phyloP scores from a whole-genome alignment of 2,797 vertebrate genomes.

The Pseudotriccus pelzelni region DNA sequence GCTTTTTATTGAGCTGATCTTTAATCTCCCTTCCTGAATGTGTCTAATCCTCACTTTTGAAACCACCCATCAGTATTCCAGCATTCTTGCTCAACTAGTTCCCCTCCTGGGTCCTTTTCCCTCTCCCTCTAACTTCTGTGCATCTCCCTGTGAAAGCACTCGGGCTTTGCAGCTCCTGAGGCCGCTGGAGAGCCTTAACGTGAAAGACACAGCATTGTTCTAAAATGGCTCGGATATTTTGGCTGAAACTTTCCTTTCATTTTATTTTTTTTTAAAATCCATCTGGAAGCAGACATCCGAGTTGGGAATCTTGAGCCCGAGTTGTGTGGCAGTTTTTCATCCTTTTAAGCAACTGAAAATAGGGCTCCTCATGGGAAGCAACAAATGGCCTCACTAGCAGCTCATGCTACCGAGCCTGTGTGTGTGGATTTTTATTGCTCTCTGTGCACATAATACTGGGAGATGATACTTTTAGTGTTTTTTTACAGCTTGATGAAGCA shows the following conservation, averaged over 20 bases:
- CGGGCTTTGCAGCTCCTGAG: not conserved
- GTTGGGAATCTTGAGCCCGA: not conserved
- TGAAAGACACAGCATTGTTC: not conserved
- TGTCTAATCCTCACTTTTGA: not conserved
- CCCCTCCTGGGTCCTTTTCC: not conserved
- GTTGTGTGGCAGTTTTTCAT: not conserved
- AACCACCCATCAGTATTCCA: not conserved
- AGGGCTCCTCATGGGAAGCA: not conserved
- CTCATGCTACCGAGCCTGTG: accelerated
- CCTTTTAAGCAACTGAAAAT: not conserved
- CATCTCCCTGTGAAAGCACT: not conserved
- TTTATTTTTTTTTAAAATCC: not conserved
- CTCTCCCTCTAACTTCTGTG: not conserved
- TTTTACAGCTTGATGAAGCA: not conserved
- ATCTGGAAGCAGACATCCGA: not conserved
- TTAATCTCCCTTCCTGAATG: not conserved
- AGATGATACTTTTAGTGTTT: not conserved
- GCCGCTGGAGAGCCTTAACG: not conserved
- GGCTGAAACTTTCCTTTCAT: not conserved
- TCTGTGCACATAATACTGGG: not conserved
- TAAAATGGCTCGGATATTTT: not conserved
- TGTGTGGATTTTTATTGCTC: not conserved
- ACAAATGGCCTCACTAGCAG: not conserved
- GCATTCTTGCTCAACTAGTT: not conserved
- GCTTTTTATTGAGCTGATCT: not conserved